A percentile compares a stretch with the other conserved stretches of the same genome.
These are phyloP conservation scores for Tetrao urogallus DNA, from an alignment of 2,113 vertebrate species.

Conservation along the genomic window DNA sequence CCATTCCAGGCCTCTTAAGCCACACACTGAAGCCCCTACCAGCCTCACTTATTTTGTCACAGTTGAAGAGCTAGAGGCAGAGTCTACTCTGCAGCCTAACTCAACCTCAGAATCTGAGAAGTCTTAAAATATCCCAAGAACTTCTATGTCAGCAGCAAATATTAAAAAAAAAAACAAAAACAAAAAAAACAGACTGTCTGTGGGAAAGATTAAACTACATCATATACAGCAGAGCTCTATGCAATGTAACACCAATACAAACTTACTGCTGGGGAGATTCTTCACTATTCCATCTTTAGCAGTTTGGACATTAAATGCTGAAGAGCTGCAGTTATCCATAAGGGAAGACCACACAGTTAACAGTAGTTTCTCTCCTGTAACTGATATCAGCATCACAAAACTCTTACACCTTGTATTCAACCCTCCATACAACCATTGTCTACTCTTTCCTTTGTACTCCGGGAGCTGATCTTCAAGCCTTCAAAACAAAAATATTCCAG, in stretches of 20 bases:
- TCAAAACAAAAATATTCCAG: background rate
- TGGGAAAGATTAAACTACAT: background rate
- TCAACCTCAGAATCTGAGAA: background rate
- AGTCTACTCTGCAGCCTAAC: background rate
- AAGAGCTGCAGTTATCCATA: background rate
- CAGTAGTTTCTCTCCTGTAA: background rate
- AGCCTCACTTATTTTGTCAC: background rate
- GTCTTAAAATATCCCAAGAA: background rate
- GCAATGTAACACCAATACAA: background rate
- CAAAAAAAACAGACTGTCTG: background rate
- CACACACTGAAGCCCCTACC: background rate
- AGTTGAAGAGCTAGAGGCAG: background rate
- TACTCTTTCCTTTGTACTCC: background rate
- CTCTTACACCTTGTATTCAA: background rate
- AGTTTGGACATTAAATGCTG: background rate
- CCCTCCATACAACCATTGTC: background rate
- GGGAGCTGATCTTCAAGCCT: no score
- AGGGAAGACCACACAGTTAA: background rate
- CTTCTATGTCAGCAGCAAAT: background rate
- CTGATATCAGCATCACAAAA: background rate
- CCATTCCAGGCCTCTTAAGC: background rate
- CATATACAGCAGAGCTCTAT: background rate
- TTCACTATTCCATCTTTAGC: background rate
- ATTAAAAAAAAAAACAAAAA: background rate
- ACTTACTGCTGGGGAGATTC: background rate